Base-by-base conservation (phyloP, 1,140 invertebrate species). In the Anoplolepis gracilipes region DNA sequence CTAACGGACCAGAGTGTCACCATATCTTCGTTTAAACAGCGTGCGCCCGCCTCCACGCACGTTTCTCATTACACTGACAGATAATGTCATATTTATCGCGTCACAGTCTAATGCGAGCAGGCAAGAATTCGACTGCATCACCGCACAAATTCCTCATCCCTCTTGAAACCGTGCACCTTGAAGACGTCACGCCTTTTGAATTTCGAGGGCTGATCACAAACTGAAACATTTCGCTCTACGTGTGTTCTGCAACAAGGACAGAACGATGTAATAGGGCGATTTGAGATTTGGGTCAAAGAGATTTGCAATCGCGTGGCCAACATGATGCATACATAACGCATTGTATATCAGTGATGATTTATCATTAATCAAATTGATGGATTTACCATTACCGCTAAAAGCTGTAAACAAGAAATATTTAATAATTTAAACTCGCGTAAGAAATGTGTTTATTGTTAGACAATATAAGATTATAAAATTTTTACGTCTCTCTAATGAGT, bases 201-300 rank as follows among this genome's bases (percentile, higher is more conserved):
- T 46, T 42, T 42, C 28, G 33, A 42, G 39, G 36, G 65, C 13
- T 4, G 53, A 22, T 70, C 30, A 3, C 13, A 22, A 42, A 57
- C 13, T 76, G 55, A 1, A 76, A 55, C 55, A 42, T 72, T 72
- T 81, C 57, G 22, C 36, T 22, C 65, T 19, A 1, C 19, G 22
- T 19, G 22, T 13, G 46, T 25, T 25, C 11, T 39, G 64, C 11
- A 28, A 42, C 55, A 39, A 49, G 75, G 46, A 30, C 25, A 25
- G 39, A 46, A 78, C 19, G 76, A 53, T 11, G 36, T 11, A 16
- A 1, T 22, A 33, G 10, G 19, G n/a, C 25, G 57, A 25, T 16
- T 3, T 30, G 75, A 42, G 39, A 77, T 77, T 64, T 73, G 19
- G 78, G 67, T 82, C 78, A 72, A 25, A 82, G 78, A 59, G 59